Percentiles rank a stretch among this genome's conserved stretches.
These are phyloP conservation scores for Chaetops frenatus DNA, from an alignment of 2,113 vertebrate genomes.

Conservation along the genomic window DNA sequence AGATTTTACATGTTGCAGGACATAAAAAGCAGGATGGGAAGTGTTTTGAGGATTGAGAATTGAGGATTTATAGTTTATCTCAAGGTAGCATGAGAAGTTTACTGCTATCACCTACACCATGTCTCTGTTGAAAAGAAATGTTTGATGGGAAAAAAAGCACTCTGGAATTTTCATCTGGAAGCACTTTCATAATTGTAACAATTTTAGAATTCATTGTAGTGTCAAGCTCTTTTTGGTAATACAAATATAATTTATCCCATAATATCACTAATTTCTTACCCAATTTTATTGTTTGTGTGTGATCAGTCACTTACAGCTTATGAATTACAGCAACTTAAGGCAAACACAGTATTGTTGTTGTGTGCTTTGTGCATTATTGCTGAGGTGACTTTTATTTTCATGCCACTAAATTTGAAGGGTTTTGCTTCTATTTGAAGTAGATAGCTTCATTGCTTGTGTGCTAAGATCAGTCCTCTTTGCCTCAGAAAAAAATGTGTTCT, in stretches of 20 bases:
- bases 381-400: background rate
- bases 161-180: background rate
- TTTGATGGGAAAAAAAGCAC: background rate
- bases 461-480: background rate
- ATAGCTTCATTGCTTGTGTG: background rate
- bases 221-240: background rate
- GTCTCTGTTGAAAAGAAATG: background rate
- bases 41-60: background rate
- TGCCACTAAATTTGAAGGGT: background rate
- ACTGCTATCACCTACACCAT: background rate
- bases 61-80: background rate
- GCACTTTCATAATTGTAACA: background rate
- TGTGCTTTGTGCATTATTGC: background rate
- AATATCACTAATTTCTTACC: background rate
- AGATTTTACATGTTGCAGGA: background rate
- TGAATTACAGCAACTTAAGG: slow-evolving; percentile 25
- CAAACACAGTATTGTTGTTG: background rate
- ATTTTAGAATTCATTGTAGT: slow-evolving; percentile 24
- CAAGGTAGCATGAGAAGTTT: background rate
- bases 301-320: slow-evolving; percentile 27
- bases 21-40: background rate
- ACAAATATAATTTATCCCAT: background rate
- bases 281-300: background rate
- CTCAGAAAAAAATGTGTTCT: background rate
- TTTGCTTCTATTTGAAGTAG: background rate